Base-by-base conservation (phyloP, 2,113 vertebrate species). In the Psittacara wagleri region DNA sequence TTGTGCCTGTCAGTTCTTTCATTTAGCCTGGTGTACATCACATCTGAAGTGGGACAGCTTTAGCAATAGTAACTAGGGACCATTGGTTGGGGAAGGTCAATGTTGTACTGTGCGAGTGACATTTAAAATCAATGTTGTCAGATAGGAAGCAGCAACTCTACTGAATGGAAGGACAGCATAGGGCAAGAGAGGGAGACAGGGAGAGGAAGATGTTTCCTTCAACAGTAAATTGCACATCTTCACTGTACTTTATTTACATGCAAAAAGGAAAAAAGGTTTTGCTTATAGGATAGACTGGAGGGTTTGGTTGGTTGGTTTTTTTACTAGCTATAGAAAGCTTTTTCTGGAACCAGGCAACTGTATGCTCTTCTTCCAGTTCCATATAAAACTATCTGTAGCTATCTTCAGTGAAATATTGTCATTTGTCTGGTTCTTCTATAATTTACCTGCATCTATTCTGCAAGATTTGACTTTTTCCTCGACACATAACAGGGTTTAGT, bases 121-220 rank as follows among this genome's bases (percentile, higher is more conserved):
- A 92, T 82, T 92, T 94, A 92, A 92, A 92, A 94, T 83, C 82
- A 88, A 41, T 10, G 25, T 74, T 94, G 86, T 75, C 59, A 91
- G 61, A 70, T 35, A 79, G 70, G 57, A 83, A 91, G 54, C 92
- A 91, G 83, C 41, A 77, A 51, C 29, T 88, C 69, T 70, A 55
- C 52, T 59, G 94, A 80, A 73, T 11, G 49, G 63, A 94, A 93
- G 66, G 39, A 55, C 77, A 67, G 49, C 61, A 73, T 3, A 66
- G 82, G 62, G 46, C 68, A 88, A 83, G 31, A 49, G 52, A 69
- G 22, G 66, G 84, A 83, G 61, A 44, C 3, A 14, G 37, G 18
- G 27, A 75, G 66, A 91, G 61, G 54, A 73, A 61, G 13, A 41
- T 8, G 28, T 37, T 89, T 90, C 35, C 76, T 81, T 80, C 55